Evolutionary conservation across 2,888 invertebrate species (phyloP).

Genomic region (Coenonympha glycerion): DNA sequence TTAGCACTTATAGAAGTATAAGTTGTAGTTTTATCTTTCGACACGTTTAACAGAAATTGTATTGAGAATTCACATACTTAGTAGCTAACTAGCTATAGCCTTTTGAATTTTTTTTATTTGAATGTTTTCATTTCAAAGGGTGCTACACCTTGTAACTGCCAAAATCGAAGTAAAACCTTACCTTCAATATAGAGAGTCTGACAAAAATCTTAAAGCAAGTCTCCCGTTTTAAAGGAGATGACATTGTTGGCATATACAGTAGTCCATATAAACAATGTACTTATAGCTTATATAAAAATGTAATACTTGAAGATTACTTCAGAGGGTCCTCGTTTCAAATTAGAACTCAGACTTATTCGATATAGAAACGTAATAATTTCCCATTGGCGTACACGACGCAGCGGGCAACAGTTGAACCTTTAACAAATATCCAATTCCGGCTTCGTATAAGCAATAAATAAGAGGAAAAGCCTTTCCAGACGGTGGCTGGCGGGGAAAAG

Average conservation of each 20-base stretch:
- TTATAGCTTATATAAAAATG: not conserved
- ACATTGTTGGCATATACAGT: not conserved
- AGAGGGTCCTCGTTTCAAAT: slow-evolving; percentile 29
- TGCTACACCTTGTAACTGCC: too few species aligned
- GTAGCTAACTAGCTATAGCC: too few species aligned
- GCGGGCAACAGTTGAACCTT: slow-evolving; percentile 63
- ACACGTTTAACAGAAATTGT: too few species aligned
- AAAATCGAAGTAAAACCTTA: too few species aligned
- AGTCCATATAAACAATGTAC: not conserved
- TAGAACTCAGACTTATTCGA: slow-evolving; percentile 32
- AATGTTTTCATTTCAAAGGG: too few species aligned
- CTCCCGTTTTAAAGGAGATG: too few species aligned
- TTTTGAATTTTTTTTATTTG: too few species aligned
- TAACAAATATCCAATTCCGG: slow-evolving; percentile 73
- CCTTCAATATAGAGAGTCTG: too few species aligned
- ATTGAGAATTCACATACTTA: too few species aligned
- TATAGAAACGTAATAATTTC: slow-evolving; percentile 52
- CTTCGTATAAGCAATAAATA: slow-evolving; percentile 76
- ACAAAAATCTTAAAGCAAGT: too few species aligned
- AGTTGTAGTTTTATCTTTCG: too few species aligned
- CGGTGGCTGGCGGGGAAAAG: slow-evolving; percentile 52
- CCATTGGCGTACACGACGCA: slow-evolving; percentile 57
- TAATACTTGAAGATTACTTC: not conserved
- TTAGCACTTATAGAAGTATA: too few species aligned
- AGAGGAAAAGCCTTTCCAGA: slow-evolving; percentile 75